These are phyloP conservation scores for Mungos mungo DNA, from an alignment of 2,113 vertebrate species.

Conservation along the genomic window DNA sequence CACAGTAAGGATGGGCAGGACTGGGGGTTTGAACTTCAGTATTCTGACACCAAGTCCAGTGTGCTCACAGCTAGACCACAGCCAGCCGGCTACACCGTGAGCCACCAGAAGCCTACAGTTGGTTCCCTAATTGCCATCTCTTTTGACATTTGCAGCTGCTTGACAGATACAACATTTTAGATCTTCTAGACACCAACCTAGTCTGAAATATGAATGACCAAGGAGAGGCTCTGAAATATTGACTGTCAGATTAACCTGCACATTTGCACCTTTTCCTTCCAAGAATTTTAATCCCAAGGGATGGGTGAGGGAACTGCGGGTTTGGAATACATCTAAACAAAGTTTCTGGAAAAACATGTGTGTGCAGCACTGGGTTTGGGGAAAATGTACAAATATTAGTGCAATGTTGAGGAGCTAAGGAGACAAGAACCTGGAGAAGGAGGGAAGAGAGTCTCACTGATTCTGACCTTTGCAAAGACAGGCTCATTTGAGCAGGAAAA, in stretches of 20 bases:
- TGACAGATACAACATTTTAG: not conserved
- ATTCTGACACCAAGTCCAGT: not conserved
- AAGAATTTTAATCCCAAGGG: not conserved
- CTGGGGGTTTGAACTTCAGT: not conserved
- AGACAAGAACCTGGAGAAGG: not conserved
- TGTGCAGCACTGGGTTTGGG: not conserved
- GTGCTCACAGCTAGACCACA: not conserved
- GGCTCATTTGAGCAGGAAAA: not conserved
- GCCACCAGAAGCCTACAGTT: not conserved
- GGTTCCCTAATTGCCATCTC: not conserved
- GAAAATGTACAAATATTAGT: not conserved
- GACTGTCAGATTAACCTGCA: not conserved
- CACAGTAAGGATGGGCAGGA: not conserved
- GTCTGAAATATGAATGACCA: not conserved
- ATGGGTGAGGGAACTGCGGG: not conserved
- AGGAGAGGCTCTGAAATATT: not conserved
- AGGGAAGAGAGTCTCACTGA: not conserved
- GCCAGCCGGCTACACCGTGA: not conserved
- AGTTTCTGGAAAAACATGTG: not conserved
- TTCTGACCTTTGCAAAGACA: not conserved
- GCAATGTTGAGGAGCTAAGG: not conserved
- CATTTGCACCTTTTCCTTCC: not conserved
- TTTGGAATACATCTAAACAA: not conserved
- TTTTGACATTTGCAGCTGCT: not conserved
- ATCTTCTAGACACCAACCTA: not conserved